Evolutionary conservation across 2,113 vertebrate species (phyloP).

Genomic region (Ginglymostoma cirratum): DNA sequence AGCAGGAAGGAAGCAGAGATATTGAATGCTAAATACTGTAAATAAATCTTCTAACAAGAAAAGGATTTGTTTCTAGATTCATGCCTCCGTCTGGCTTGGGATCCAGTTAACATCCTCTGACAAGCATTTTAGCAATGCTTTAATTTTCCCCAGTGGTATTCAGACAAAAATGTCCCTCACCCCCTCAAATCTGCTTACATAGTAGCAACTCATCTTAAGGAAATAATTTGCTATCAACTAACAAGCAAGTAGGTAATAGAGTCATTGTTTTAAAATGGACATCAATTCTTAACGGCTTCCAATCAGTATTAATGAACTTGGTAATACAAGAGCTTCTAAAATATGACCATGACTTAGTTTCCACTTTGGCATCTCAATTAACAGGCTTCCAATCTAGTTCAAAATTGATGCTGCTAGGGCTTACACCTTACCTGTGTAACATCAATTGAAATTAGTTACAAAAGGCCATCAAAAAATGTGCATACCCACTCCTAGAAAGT

Average conservation of each 20-base stretch:
- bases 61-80: too few relatives aligned
- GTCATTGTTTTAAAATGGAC: not conserved
- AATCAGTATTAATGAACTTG: slow-evolving; percentile 4
- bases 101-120: not conserved
- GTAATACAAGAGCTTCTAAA: not conserved
- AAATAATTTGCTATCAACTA: not conserved
- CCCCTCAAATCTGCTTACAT: not conserved
- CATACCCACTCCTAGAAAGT: not conserved
- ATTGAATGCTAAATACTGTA: too few relatives aligned
- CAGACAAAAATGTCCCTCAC: not conserved
- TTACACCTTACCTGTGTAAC: not conserved
- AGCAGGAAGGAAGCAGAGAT: too few relatives aligned
- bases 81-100: too few relatives aligned
- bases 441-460: not conserved
- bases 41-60: too few relatives aligned
- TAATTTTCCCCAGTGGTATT: not conserved
- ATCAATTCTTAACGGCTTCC: not conserved
- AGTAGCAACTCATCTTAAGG: not conserved
- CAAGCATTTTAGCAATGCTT: not conserved
- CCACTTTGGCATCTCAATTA: slow-evolving; percentile 14
- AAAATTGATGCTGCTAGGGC: not conserved
- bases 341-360: not conserved
- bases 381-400: not conserved
- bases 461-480: not conserved
- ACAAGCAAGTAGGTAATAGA: not conserved